Evolutionary conservation across 2,888 invertebrate species (phyloP).

Genomic region (Peribatodes rhomboidaria): DNA sequence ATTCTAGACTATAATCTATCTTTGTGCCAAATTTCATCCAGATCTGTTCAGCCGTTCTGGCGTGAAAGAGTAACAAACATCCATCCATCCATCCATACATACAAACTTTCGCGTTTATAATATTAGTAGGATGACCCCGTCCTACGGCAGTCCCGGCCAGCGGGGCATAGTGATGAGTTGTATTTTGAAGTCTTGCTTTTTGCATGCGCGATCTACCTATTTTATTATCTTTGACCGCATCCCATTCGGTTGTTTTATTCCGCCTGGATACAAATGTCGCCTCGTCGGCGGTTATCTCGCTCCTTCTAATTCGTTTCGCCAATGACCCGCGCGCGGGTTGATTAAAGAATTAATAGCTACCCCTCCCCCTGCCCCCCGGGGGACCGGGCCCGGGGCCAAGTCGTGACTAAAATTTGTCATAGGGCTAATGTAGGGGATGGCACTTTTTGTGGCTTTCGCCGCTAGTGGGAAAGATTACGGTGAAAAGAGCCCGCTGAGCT

Average conservation of each 20-base stretch:
- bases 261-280: slow-evolving; percentile 73
- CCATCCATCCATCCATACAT: too few species aligned
- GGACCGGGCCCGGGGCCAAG: slow-evolving; percentile 51
- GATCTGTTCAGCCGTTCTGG: too few species aligned
- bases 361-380: slow-evolving; percentile 46
- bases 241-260: slow-evolving; percentile 45
- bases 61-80: too few species aligned
- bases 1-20: too few species aligned
- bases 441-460: slow-evolving; percentile 32
- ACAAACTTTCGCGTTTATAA: too few species aligned
- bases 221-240: slow-evolving; percentile 15
- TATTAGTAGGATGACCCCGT: too few species aligned
- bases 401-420: slow-evolving; percentile 71
- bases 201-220: too few species aligned
- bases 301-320: slow-evolving; percentile 75
- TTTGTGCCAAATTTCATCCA: too few species aligned
- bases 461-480: slow-evolving; percentile 27
- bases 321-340: slow-evolving; percentile 71
- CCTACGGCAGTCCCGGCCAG: too few species aligned
- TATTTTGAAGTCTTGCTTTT: too few species aligned
- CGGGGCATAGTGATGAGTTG: too few species aligned
- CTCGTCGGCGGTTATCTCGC: slow-evolving; percentile 68
- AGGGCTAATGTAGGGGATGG: slow-evolving; percentile 45
- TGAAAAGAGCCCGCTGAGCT: slow-evolving; percentile 23
- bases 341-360: slow-evolving; percentile 79